Evolutionary conservation across 2,888 invertebrate genomes (phyloP).

Genomic region (Sisyra nigra): DNA sequence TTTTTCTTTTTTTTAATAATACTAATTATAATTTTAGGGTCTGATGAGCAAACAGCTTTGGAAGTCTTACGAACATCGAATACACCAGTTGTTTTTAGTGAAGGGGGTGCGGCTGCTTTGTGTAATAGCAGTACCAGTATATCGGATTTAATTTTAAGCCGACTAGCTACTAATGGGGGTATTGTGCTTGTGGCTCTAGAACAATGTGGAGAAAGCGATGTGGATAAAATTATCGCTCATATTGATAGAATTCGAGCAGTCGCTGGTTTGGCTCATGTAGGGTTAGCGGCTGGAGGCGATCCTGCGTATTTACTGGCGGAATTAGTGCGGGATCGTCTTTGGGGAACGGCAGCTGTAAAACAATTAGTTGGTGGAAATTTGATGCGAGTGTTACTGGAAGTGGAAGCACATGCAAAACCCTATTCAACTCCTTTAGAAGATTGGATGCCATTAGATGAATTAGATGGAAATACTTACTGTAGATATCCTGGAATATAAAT

Average conservation of each 20-base stretch:
- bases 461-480: slow-evolving; percentile 36
- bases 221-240: slow-evolving; percentile 33
- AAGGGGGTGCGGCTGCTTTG: slow-evolving; percentile 42
- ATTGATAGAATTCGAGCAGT: slow-evolving; percentile 47
- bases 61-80: slow-evolving; percentile 39
- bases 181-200: slow-evolving; percentile 47
- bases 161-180: slow-evolving; percentile 33
- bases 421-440: slow-evolving; percentile 30
- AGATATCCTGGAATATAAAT: slow-evolving; percentile 31
- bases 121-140: slow-evolving; percentile 43
- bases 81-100: slow-evolving; percentile 49
- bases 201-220: slow-evolving; percentile 25
- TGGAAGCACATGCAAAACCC: slow-evolving; percentile 23
- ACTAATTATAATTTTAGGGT: background rate
- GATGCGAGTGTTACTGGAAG: slow-evolving; percentile 36
- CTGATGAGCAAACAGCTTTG: slow-evolving; percentile 41
- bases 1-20: no score
- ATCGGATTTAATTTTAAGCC: slow-evolving; percentile 34
- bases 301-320: slow-evolving; percentile 42
- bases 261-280: slow-evolving; percentile 49
- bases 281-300: slow-evolving; percentile 38
- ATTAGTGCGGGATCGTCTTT: slow-evolving; percentile 37
- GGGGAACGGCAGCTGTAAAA: slow-evolving; percentile 40
- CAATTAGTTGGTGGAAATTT: slow-evolving; percentile 42
- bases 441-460: slow-evolving; percentile 33